These are phyloP conservation scores for Philaethria dido DNA, from an alignment of 2,888 invertebrate genomes.

Conservation along the genomic window DNA sequence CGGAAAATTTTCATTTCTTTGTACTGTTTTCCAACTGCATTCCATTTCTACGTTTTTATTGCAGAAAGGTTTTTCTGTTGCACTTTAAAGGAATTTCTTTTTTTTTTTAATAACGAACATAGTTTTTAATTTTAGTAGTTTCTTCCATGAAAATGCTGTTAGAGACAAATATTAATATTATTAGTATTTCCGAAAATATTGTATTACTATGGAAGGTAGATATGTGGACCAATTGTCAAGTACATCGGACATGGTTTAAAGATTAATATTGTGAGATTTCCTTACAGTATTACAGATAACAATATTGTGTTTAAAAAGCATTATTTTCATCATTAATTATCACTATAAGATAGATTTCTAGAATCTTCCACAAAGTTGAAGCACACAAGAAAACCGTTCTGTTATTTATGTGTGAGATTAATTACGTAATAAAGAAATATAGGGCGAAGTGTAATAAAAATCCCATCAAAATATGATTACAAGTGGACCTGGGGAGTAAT, in stretches of 20 bases:
- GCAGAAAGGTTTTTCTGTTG: neutral
- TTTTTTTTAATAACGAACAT: slow-evolving; percentile 9
- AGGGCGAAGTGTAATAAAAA: slow-evolving; percentile 37
- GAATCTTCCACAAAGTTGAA: neutral
- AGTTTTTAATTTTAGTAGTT: neutral
- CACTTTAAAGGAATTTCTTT: slow-evolving; percentile 11
- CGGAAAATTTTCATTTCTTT: slow-evolving; percentile 6
- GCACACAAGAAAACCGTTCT: slow-evolving; percentile 19
- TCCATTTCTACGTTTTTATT: neutral
- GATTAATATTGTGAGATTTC: no score
- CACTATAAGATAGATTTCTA: no score
- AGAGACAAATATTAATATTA: no score
- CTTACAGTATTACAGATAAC: neutral
- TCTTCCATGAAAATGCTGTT: neutral
- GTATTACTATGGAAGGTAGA: no score
- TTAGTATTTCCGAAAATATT: no score
- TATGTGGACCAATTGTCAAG: no score
- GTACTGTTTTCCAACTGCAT: slow-evolving; percentile 17
- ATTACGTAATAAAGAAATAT: slow-evolving; percentile 45
- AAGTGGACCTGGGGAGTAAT: slow-evolving; percentile 32
- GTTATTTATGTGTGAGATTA: slow-evolving; percentile 44
- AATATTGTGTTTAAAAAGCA: neutral
- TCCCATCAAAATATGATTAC: slow-evolving; percentile 37
- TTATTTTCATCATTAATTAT: no score
- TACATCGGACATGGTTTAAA: no score